Percentiles rank a stretch among this genome's conserved stretches.
phyloP scores from a whole-genome alignment of 2,113 vertebrate genomes.

The Mesitornis unicolor region DNA sequence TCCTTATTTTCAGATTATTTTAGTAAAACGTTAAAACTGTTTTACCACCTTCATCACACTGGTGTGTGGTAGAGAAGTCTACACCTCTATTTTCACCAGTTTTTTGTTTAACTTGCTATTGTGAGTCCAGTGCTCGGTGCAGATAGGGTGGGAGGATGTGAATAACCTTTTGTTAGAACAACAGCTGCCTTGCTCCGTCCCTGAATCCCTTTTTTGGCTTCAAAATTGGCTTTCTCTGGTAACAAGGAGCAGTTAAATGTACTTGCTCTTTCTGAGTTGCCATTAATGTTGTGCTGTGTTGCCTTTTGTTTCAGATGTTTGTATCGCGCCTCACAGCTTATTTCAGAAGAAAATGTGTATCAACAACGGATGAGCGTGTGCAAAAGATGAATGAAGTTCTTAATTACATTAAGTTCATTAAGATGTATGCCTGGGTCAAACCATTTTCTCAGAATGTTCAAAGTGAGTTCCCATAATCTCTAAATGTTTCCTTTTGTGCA shows the following conservation, averaged over 20 bases:
- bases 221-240: not conserved
- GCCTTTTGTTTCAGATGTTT: constrained; percentile 83
- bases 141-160: not conserved
- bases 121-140: not conserved
- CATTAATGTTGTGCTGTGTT: not conserved
- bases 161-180: not conserved
- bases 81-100: not conserved
- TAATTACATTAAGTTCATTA: constrained; percentile 92
- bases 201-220: not conserved
- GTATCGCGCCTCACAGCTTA: constrained; percentile 89
- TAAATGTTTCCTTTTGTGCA: not conserved
- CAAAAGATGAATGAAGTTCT: constrained; percentile 97
- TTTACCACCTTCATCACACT: not conserved
- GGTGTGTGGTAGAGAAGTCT: not conserved
- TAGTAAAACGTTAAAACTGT: not conserved
- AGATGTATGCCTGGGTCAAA: constrained; percentile 96
- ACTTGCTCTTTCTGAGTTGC: not conserved
- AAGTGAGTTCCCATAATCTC: constrained; percentile 73
- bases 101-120: not conserved
- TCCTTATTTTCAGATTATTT: not conserved
- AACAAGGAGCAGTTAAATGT: not conserved
- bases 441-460: constrained; percentile 87
- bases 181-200: not conserved
- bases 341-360: constrained; percentile 87
- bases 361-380: constrained; percentile 87